Base-by-base conservation (phyloP, 2,888 invertebrate species). In the Galerucella pusilla region DNA sequence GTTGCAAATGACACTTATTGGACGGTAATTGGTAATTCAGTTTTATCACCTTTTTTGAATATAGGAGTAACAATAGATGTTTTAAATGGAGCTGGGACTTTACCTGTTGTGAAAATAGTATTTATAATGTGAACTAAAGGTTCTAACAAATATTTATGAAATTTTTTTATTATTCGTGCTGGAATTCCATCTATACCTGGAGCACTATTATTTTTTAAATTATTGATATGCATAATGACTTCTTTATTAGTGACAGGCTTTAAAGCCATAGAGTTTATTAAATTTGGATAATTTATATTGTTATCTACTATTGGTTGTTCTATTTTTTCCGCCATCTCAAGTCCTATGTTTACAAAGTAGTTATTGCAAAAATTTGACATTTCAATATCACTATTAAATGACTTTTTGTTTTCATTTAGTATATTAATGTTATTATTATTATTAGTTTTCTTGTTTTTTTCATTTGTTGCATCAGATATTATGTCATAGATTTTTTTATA, bases 41-140 rank as follows among this genome's bases (percentile, higher is more conserved):
- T 42, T 54, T 49, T 10, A 10, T 11, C 10, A 57, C 68, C 28
- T 20, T 25, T 45, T 54, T 68, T 68, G 57, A 59, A 59, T 14
- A 68, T 68, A 14, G 68, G 54, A 5, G 59, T 68, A 35, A 68
- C 59, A 28, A n/a, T 68, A 28, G 68, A 49, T 42, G 42, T 68
- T 59, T 68, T 68, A 59, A 68, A 68, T 6, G 12, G 9, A 10
- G 2, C 5, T 54, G 68, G 59, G 0, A 68, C 59, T 42, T 35
- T 42, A 35, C 57, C 68, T 6, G 68, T 68, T 68, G 3, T 7
- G 45, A 68, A 68, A 54, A 54, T 54, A 1, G 3, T 4, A 59
- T 68, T 68, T 54, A 68, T 68, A 35, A 68, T 68, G 14, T 59
- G 59, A 54, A 54, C 59, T 59, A 68, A 35, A 28, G 68, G 68